Base-by-base conservation (phyloP, 2,797 vertebrate species). In the Lemur catta region DNA sequence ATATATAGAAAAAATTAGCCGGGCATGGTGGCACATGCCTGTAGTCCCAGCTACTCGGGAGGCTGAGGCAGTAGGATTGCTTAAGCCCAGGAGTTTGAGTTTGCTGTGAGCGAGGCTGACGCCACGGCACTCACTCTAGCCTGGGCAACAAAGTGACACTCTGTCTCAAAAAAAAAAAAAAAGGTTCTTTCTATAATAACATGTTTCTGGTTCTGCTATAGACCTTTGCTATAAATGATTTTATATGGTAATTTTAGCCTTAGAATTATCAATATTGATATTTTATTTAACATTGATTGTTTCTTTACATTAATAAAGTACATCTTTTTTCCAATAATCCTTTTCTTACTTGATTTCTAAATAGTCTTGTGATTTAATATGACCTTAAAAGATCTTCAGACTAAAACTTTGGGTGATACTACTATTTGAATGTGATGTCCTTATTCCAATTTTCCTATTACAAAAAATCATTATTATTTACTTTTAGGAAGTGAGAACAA, bases 401-500 rank as follows among this genome's bases (percentile, higher is more conserved):
- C 33, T 82, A 89, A 93, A 96, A 91, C 20, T 43, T 48, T 75
- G 65, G 33, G 0, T 81, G 50, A 75, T 82, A 78, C 81, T 91
- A 59, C 2, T 50, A 22, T 88, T 87, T 46, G 55, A 92, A 74
- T 92, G 30, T 90, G 9, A 61, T 90, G 33, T 55, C 50, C 46
- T 94, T 81, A 92, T 89, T 89, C 43, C 30, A 38, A 33, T 96
- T 94, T 12, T 92, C 24, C 30, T 33, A 38, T 95, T 96, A 61
- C 90, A 85, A 50, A 96, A 94, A 24, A 35, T 71, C 52, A 52
- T 33, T 89, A 59, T 43, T 46, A 71, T 86, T 98, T 96, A 35
- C 87, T 96, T 98, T 69, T 97, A 99, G 99, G 99, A 99, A 99
- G 99, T 78, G 99, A 99, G 98, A 99, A 99, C 98, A 99, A 99